Percentiles rank a stretch among this genome's conserved stretches.
phyloP scores from a whole-genome alignment of 2,797 vertebrate species.

The Smutsia temminckii region DNA sequence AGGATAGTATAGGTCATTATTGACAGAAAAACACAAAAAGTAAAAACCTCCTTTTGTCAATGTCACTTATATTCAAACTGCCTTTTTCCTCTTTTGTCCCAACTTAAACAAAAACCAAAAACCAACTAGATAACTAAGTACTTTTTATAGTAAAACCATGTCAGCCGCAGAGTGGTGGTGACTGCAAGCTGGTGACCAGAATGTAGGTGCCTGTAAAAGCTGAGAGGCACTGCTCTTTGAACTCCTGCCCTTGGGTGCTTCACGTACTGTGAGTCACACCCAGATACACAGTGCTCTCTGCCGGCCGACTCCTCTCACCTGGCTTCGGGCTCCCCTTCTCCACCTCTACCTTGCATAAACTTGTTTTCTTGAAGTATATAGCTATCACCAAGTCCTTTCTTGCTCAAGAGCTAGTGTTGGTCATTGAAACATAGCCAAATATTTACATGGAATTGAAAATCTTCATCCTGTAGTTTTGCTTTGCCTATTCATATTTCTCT shows the following conservation, averaged over 20 bases:
- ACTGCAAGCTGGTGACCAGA: neutral
- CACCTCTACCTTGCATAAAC: neutral
- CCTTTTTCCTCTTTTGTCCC: constrained; percentile 32
- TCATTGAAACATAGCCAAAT: neutral
- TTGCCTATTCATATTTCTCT: neutral
- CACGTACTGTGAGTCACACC: neutral
- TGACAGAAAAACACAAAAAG: constrained; percentile 51
- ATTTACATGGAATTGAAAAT: neutral
- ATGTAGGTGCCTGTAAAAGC: constrained; percentile 22
- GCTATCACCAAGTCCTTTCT: neutral
- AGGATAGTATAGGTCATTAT: constrained; percentile 50
- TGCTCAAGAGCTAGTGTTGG: neutral
- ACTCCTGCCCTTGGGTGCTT: neutral
- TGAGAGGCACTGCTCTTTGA: neutral
- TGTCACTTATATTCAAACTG: constrained; percentile 36
- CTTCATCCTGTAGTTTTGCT: neutral
- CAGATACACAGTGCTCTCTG: neutral
- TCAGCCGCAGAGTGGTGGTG: neutral
- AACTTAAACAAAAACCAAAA: constrained; percentile 20
- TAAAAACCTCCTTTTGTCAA: constrained; percentile 49
- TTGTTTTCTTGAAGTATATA: neutral
- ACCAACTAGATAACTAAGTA: neutral
- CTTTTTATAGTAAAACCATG: constrained; percentile 61
- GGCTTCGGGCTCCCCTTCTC: constrained; percentile 16
- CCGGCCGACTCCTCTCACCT: neutral